Evolutionary conservation across 2,113 vertebrate genomes (phyloP), one percentile per base, ranked within the genome.

Genomic region (Cheirogaleus medius): DNA sequence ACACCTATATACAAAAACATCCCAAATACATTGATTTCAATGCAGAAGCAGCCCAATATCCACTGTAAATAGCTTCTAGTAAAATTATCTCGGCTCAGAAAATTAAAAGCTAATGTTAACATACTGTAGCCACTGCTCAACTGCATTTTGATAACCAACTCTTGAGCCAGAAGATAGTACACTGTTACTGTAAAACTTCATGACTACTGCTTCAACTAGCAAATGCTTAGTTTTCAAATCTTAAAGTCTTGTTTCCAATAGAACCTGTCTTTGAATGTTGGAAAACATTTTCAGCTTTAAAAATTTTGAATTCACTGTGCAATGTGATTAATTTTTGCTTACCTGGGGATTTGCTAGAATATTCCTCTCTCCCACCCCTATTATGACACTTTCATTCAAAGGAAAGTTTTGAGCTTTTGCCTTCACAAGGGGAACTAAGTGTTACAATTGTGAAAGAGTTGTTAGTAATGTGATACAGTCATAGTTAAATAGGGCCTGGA

Each of bases 211-310:
- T 64, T 95, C 39, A 94, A 92, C 82, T 1, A 95, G 63, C 63
- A 97, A 88, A 82, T 73, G 64, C 27, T 71, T 58, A 71, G 58
- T 69, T 91, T 96, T 76, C 84, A 90, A 89, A 90, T 76, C 60
- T 71, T 81, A 73, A 97, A 95, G 44, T 71, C 47, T 32, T 44
- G 11, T 60, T 95, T 92, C 47, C 63, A 85, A 74, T 8, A 82
- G 15, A 92, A 78, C 66, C 14, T 91, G 63, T 77, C 32, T 94
- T 85, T 78, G 49, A 74, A 69, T 9, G 64, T 90, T 47, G 64
- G 17, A 73, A 95, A 93, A 54, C 11, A 68, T 15, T 66, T 93
- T 84, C 17, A 29, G 29, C 88, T 96, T 81, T 63, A 64, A 56
- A 91, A 96, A 54, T 54, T 54, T 54, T 54, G 52, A 92, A 78